Percentiles rank a stretch among this genome's conserved stretches.
Conservation (phyloP, 2,797 vertebrate species). For the Myotis planiceps region DNA sequence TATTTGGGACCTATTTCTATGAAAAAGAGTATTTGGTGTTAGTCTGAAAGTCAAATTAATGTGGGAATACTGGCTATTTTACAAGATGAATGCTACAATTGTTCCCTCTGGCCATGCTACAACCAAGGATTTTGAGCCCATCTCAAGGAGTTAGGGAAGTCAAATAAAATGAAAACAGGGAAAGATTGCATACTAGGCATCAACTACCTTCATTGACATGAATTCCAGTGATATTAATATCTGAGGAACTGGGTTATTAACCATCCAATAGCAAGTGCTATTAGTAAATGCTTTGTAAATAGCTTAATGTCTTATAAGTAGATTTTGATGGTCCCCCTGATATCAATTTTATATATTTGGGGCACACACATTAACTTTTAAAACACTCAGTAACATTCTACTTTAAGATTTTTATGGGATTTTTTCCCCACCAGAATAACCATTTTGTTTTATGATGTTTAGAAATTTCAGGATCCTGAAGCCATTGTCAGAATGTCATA, state of each 20-base stretch:
- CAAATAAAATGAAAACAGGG: neutral
- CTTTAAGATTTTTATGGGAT: slow-evolving; percentile 64
- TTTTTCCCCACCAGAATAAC: slow-evolving; percentile 49
- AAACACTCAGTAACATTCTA: slow-evolving; percentile 46
- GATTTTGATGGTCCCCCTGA: slow-evolving; percentile 25
- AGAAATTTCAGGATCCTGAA: slow-evolving; percentile 36
- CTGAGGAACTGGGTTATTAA: slow-evolving; percentile 79
- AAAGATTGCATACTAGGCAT: slow-evolving; percentile 49
- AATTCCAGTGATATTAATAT: slow-evolving; percentile 71
- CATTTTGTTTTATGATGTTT: slow-evolving; percentile 36
- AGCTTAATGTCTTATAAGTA: slow-evolving; percentile 48
- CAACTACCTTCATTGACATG: slow-evolving; percentile 72
- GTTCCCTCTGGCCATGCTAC: neutral
- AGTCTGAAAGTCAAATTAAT: neutral
- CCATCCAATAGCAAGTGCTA: slow-evolving; percentile 68
- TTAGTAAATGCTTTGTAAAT: slow-evolving; percentile 72
- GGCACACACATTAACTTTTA: slow-evolving; percentile 72
- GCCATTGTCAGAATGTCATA: slow-evolving; percentile 22
- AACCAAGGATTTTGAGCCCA: neutral
- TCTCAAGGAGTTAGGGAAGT: neutral
- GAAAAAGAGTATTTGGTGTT: neutral
- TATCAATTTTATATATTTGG: slow-evolving; percentile 58
- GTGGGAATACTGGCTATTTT: neutral
- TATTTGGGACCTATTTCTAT: neutral
- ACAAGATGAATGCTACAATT: neutral